Conservation (phyloP, 2,888 invertebrate genomes). For the Megamerina dolium region DNA sequence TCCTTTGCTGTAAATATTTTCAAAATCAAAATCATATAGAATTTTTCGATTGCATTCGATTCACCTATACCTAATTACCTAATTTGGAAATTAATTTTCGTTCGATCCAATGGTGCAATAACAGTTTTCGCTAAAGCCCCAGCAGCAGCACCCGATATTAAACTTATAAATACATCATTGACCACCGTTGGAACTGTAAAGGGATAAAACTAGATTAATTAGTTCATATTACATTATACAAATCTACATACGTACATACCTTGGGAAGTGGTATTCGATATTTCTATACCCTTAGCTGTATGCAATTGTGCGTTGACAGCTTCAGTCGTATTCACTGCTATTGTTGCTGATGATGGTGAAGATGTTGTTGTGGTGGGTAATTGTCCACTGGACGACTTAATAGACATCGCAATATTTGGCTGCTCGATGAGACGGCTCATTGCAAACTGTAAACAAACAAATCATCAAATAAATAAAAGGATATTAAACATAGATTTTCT, state of each 20-base stretch:
- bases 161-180: conserved; percentile 69
- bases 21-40: conserved; percentile 4
- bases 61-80: conserved; percentile 49
- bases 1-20: conserved; percentile 52
- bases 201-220: not conserved
- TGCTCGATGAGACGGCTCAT: conserved; percentile 49
- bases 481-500: too few relatives aligned
- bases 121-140: conserved; percentile 93
- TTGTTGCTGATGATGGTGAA: conserved; percentile 7
- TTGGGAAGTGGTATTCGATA: conserved; percentile 5
- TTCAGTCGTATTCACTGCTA: conserved; percentile 8
- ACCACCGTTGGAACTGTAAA: conserved; percentile 50
- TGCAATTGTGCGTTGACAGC: too few relatives aligned
- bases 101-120: conserved; percentile 94
- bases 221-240: not conserved
- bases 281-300: conserved; percentile 4
- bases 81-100: conserved; percentile 97
- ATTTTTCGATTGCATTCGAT: not conserved
- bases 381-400: conserved; percentile 37
- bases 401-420: conserved; percentile 46
- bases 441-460: conserved; percentile 32
- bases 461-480: conserved; percentile 2
- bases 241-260: not conserved
- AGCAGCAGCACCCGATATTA: conserved; percentile 86
- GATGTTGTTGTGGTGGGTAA: conserved; percentile 26